These are phyloP conservation scores for Leucophora obtusa DNA, from an alignment of 2,888 invertebrate genomes.

Conservation along the genomic window DNA sequence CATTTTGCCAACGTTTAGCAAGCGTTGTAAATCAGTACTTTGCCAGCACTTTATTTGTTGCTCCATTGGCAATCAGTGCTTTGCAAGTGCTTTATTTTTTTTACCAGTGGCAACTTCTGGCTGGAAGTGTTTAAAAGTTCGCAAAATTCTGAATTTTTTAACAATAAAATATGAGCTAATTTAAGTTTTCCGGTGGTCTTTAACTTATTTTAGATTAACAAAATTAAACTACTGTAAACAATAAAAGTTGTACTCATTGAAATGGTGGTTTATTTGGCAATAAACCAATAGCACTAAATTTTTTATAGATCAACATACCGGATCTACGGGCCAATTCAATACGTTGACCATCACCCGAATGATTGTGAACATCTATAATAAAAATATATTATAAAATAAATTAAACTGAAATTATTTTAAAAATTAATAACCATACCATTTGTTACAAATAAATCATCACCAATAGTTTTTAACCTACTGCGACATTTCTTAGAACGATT, in stretches of 20 bases:
- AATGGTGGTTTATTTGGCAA: slow-evolving; percentile 41
- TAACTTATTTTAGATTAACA: no score
- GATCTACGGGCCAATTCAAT: slow-evolving; percentile 74
- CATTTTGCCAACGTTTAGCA: no score
- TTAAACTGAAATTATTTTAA: not conserved
- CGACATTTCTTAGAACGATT: slow-evolving; percentile 78
- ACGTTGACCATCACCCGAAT: slow-evolving; percentile 74
- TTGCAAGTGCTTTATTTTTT: no score
- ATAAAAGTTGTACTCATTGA: slow-evolving; percentile 26
- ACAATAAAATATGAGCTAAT: no score
- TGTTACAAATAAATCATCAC: slow-evolving; percentile 77
- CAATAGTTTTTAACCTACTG: slow-evolving; percentile 77
- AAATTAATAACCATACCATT: slow-evolving; percentile 71
- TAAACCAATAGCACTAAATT: slow-evolving; percentile 72
- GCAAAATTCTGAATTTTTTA: no score
- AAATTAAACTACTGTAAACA: not conserved
- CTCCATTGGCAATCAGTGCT: no score
- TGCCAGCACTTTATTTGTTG: no score
- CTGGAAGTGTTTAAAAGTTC: no score
- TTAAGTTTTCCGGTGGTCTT: no score
- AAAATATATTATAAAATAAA: slow-evolving; percentile 3
- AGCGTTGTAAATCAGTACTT: no score
- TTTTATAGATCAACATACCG: slow-evolving; percentile 75
- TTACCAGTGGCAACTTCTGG: no score
- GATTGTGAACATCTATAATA: slow-evolving; percentile 77